Evolutionary conservation across 1,140 invertebrate species (phyloP).

Genomic region (Acromyrmex heyeri): DNA sequence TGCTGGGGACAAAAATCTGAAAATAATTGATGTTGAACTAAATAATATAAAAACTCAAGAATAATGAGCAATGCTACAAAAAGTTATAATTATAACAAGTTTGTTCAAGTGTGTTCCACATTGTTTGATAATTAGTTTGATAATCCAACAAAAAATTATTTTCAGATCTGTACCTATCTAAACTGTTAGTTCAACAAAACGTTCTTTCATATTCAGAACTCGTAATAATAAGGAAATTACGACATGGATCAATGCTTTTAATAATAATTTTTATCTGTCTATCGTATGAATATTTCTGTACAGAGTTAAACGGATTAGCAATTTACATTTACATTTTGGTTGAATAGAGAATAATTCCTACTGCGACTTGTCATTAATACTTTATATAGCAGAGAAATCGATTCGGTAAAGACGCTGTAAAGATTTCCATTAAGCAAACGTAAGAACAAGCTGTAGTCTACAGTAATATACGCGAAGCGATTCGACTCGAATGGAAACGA

Average conservation of each 20-base stretch:
- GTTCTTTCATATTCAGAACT: neutral
- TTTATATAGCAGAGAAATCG: slow-evolving; percentile 12
- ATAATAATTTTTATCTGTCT: neutral
- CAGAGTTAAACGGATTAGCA: neutral
- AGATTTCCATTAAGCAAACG: slow-evolving; percentile 55
- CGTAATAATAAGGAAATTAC: neutral
- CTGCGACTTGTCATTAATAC: slow-evolving; percentile 33
- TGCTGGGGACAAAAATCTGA: too few species aligned
- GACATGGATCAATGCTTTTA: neutral
- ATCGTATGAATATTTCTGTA: neutral
- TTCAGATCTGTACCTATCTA: too few species aligned
- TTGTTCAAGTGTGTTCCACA: too few species aligned
- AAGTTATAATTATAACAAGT: too few species aligned
- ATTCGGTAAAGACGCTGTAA: slow-evolving; percentile 26
- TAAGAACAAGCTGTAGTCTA: slow-evolving; percentile 2
- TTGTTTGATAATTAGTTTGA: too few species aligned
- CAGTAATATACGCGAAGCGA: slow-evolving; percentile 23
- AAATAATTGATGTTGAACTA: too few species aligned
- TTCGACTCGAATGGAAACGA: slow-evolving; percentile 53
- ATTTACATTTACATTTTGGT: neutral
- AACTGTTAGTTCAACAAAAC: too few species aligned
- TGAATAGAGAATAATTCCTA: slow-evolving; percentile 31
- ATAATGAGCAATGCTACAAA: too few species aligned
- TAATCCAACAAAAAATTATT: too few species aligned
- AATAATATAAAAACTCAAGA: too few species aligned